Evolutionary conservation across 2,113 vertebrate genomes (phyloP).

Genomic region (Phaethon lepturus): DNA sequence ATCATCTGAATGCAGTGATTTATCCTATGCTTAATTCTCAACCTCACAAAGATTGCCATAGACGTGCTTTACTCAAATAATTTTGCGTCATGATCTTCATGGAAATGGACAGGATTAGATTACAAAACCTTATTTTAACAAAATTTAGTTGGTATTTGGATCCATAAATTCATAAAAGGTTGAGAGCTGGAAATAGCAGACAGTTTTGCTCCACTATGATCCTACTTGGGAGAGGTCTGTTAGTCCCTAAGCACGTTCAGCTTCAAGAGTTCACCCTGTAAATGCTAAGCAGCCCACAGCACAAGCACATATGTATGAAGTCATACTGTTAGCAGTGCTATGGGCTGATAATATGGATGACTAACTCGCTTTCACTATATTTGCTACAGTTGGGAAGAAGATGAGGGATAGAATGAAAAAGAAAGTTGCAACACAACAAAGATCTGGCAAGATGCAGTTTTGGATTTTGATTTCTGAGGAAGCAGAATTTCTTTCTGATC

Average conservation of each 20-base stretch:
- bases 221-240: neutral
- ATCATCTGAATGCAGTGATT: constrained; percentile 7
- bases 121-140: neutral
- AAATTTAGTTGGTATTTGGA: neutral
- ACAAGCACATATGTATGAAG: neutral
- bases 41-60: neutral
- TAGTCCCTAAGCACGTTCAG: neutral
- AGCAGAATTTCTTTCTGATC: neutral
- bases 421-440: neutral
- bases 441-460: neutral
- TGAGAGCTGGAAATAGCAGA: neutral
- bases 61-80: neutral
- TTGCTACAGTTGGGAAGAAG: neutral
- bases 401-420: neutral
- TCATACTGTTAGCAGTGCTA: neutral
- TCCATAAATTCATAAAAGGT: neutral
- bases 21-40: neutral
- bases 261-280: neutral
- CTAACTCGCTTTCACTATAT: neutral
- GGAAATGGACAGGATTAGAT: neutral
- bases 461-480: neutral
- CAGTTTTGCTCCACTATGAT: neutral
- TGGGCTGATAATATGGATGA: neutral
- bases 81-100: neutral
- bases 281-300: neutral